Evolutionary conservation across 2,797 vertebrate species (phyloP), one percentile per base, ranked within the genome.

Genomic region (Acanthurus tractus): DNA sequence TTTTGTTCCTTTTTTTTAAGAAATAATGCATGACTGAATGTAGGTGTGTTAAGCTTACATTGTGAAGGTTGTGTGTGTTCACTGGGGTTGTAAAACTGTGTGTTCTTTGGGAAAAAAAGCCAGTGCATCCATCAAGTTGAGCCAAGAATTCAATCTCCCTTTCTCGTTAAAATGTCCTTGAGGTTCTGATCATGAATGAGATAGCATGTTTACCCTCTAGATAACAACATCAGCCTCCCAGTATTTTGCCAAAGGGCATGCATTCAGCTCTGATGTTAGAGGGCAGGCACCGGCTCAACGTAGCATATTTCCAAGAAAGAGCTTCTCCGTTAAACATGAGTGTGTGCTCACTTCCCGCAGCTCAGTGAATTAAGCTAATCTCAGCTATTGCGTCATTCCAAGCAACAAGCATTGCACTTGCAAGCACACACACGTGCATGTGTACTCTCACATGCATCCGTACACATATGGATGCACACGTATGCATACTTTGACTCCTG

Each of bases 121-220:
- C 44, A n/a, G 58, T 20, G 49, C 82, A 87, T 87, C 72, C 80
- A 88, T 88, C 79, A 75, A 62, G 59, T 25, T 42, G 63, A 85
- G 73, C 75, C 55, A 1, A 45, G 12, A 71, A 88, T 85, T 85
- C 76, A 76, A 75, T 86, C 76, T 73, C 46, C 76, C 42, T 79
- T 64, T 83, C 69, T 23, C 55, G 62, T 78, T 86, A 54, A 81
- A 78, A 85, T 77, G 86, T 81, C 88, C 90, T 87, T 81, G 54
- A 77, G 69, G 29, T 74, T 85, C 61, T 71, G 88, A 91, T 91
- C 67, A 22, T 72, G 83, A 82, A 72, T 77, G 45, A 88, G 86
- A 93, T 89, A 86, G 67, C 13, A 75, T 78, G 83, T 84, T 89
- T 90, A 86, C 56, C 82, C 78, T 88, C 74, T 76, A 86, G 83